phyloP scores from a whole-genome alignment of 1,140 invertebrate species.

The Anthonomus grandis region DNA sequence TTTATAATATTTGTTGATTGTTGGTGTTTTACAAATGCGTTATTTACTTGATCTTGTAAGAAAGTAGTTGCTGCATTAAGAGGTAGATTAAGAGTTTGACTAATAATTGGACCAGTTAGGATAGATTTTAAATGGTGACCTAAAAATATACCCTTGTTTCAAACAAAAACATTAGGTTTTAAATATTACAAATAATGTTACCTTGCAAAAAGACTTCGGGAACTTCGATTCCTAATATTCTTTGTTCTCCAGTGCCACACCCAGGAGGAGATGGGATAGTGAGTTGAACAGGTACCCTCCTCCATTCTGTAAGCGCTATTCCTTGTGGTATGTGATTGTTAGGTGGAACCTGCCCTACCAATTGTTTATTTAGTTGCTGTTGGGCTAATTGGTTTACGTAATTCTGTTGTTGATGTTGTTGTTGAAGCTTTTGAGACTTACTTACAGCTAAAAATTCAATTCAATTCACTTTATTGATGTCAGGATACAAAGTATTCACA shows the following conservation, averaged over 20 bases:
- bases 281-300: slow-evolving; percentile 56
- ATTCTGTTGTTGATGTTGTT: slow-evolving; percentile 19
- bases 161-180: not conserved
- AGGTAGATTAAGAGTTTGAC: slow-evolving; percentile 77
- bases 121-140: slow-evolving; percentile 59
- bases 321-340: slow-evolving; percentile 35
- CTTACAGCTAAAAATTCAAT: slow-evolving; percentile 6
- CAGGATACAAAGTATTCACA: not conserved
- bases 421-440: slow-evolving; percentile 21
- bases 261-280: slow-evolving; percentile 50
- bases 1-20: slow-evolving; percentile 20
- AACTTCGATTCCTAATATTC: slow-evolving; percentile 64
- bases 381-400: slow-evolving; percentile 13
- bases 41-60: slow-evolving; percentile 81
- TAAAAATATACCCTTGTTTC: slow-evolving; percentile 4
- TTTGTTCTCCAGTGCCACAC: slow-evolving; percentile 50
- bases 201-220: slow-evolving; percentile 72
- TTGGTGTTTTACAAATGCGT: slow-evolving; percentile 50
- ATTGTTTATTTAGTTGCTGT: slow-evolving; percentile 21
- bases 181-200: too few relatives aligned
- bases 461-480: not conserved
- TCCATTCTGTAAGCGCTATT: slow-evolving; percentile 45
- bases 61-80: slow-evolving; percentile 71
- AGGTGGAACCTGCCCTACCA: slow-evolving; percentile 26
- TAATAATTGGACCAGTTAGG: slow-evolving; percentile 76